Conservation (phyloP, 1,140 invertebrate genomes). For the Drosophila orena region DNA sequence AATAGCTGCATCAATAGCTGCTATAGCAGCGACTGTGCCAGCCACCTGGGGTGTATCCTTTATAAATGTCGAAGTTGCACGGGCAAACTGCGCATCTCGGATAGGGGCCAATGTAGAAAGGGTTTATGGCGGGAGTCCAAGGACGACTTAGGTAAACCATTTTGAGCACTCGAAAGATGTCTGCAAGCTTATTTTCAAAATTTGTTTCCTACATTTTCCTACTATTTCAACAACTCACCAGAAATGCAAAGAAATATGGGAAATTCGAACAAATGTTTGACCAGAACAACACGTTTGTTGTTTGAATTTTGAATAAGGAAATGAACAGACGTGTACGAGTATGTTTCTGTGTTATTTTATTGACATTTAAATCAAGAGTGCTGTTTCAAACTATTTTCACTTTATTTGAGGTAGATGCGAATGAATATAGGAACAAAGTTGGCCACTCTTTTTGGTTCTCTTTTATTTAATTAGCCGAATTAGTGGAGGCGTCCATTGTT, state of each 20-base stretch:
- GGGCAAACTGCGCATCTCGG: conserved; percentile 34
- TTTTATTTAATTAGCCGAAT: no score
- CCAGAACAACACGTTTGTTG: neutral
- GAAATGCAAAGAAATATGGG: neutral
- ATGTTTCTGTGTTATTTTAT: neutral
- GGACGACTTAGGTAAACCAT: conserved; percentile 24
- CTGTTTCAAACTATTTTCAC: neutral
- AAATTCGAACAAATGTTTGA: neutral
- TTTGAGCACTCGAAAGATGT: conserved; percentile 3
- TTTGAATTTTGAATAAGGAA: neutral
- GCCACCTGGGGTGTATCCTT: conserved; percentile 37
- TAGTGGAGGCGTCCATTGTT: no score
- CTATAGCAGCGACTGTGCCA: conserved; percentile 28
- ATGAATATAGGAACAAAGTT: no score
- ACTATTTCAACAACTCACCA: neutral
- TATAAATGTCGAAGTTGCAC: conserved; percentile 48
- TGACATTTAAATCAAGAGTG: neutral
- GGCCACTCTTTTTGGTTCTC: no score
- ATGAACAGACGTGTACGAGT: neutral
- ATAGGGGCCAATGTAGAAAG: conserved; percentile 59
- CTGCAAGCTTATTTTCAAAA: neutral
- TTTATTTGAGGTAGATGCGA: neutral
- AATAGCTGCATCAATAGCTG: conserved; percentile 16
- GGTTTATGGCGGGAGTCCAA: conserved; percentile 30
- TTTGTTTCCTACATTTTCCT: neutral